These are phyloP conservation scores for Xerus rutilus DNA, from an alignment of 2,797 vertebrate species.

Conservation along the genomic window DNA sequence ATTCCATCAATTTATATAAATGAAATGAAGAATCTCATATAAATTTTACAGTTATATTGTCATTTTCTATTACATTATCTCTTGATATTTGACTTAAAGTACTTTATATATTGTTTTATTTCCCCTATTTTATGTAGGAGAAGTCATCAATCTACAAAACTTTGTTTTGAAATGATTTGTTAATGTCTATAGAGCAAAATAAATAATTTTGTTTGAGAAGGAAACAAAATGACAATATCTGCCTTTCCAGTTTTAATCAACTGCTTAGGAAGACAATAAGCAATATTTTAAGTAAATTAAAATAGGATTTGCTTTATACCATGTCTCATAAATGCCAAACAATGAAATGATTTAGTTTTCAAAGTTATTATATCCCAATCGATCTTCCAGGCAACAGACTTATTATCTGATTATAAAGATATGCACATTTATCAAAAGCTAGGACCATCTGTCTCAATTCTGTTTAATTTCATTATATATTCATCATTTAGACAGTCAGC, in stretches of 20 bases:
- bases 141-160: background rate
- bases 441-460: slow-evolving; percentile 89
- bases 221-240: slow-evolving; percentile 72
- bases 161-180: slow-evolving; percentile 37
- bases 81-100: background rate
- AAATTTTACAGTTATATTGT: background rate
- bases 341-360: slow-evolving; percentile 85
- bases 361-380: slow-evolving; percentile 88
- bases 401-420: slow-evolving; percentile 89
- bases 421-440: slow-evolving; percentile 89
- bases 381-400: slow-evolving; percentile 87
- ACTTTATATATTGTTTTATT: background rate
- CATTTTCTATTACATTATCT: background rate
- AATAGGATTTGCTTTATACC: slow-evolving; percentile 84
- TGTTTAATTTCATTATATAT: slow-evolving; percentile 88
- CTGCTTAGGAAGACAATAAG: slow-evolving; percentile 75
- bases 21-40: background rate
- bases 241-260: slow-evolving; percentile 79
- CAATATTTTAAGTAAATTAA: slow-evolving; percentile 85
- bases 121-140: background rate
- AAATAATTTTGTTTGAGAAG: slow-evolving; percentile 44
- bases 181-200: background rate
- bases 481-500: slow-evolving; percentile 87
- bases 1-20: background rate
- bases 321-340: slow-evolving; percentile 84